These are phyloP conservation scores for Mimumesa dahlbomi DNA, from an alignment of 2,888 invertebrate species.

Conservation along the genomic window DNA sequence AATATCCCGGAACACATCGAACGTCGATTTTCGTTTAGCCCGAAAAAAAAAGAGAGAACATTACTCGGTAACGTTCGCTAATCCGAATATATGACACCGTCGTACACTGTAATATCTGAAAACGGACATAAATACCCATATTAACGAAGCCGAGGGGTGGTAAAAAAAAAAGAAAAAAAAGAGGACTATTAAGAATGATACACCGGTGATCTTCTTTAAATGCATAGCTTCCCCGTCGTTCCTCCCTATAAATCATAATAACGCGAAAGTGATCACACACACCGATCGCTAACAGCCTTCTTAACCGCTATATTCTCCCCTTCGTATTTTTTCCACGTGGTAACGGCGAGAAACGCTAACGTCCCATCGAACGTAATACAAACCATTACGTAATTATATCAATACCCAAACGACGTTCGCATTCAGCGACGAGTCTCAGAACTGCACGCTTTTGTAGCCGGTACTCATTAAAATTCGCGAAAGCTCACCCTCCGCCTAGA, in stretches of 20 bases:
- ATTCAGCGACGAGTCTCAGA: neutral
- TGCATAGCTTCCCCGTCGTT: conserved; percentile 7
- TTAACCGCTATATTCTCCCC: neutral
- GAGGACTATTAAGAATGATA: conserved; percentile 2
- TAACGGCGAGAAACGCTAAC: neutral
- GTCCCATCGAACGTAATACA: too few species aligned
- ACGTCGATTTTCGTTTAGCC: too few species aligned
- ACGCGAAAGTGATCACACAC: neutral
- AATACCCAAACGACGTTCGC: neutral
- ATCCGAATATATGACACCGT: neutral
- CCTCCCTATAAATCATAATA: conserved; percentile 12
- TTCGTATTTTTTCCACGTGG: neutral
- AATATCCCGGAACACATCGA: too few species aligned
- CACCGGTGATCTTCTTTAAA: conserved; percentile 4
- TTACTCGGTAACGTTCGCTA: neutral
- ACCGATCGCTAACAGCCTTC: neutral
- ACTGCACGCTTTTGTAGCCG: neutral
- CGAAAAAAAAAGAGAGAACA: too few species aligned
- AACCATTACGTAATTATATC: conserved; percentile 28
- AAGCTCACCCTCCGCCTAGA: neutral
- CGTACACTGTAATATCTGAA: neutral
- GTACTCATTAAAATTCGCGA: conserved; percentile 25
- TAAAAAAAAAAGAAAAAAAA: neutral
- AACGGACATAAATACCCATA: conserved; percentile 5
- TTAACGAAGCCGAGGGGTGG: neutral